phyloP scores from a whole-genome alignment of 2,797 vertebrate genomes.

The Staurois parvus region DNA sequence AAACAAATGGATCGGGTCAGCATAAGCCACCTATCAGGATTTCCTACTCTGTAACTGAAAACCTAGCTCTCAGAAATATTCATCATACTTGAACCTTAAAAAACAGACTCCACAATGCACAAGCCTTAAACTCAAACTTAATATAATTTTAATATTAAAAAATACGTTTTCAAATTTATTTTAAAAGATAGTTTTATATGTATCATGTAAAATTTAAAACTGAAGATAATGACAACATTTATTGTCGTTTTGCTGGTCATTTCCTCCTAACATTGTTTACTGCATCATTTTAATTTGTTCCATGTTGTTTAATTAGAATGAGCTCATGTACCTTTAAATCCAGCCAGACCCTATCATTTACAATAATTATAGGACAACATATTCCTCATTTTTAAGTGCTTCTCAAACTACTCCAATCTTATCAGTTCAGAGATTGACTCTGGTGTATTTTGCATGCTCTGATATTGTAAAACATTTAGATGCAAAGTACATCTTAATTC shows the following conservation, averaged over 20 bases:
- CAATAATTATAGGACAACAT: conserved; percentile 51
- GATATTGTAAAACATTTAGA: background rate
- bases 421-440: conserved; percentile 21
- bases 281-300: conserved; percentile 37
- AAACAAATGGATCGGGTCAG: too few species aligned
- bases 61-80: too few species aligned
- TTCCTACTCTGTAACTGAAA: too few species aligned
- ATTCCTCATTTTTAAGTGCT: conserved; percentile 37
- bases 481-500: background rate
- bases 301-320: conserved; percentile 51
- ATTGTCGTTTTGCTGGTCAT: background rate
- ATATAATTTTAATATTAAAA: too few species aligned
- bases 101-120: too few species aligned
- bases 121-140: too few species aligned
- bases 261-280: conserved; percentile 9
- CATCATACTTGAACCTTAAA: too few species aligned
- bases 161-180: too few species aligned
- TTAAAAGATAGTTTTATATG: too few species aligned
- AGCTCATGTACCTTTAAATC: conserved; percentile 45
- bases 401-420: conserved; percentile 33
- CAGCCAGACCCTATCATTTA: conserved; percentile 45
- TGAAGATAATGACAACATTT: too few species aligned
- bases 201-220: too few species aligned
- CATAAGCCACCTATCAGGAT: too few species aligned
- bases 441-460: conserved; percentile 21